Evolutionary conservation across 2,113 vertebrate genomes (phyloP), one percentile per base, ranked within the genome.

Genomic region (Aspidoscelis tigris): DNA sequence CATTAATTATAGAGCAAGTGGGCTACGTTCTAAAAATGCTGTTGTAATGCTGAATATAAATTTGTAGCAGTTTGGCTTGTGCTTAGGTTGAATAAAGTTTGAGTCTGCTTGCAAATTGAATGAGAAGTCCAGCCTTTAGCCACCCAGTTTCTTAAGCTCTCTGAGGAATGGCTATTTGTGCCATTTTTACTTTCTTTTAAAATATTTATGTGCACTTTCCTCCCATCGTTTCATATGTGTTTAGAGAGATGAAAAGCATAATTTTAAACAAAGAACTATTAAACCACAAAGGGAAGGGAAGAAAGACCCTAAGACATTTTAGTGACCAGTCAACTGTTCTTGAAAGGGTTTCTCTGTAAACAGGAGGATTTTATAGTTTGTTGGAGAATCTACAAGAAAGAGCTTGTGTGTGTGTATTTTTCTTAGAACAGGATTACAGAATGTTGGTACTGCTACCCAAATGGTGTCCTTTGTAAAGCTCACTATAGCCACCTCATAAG

Each of bases 11-110:
- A 76, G 53, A 88, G 78, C 41, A 21, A 4, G 18, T 80, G 80
- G 22, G 16, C 64, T 84, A 78, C 55, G n/a, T 74, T 83, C 53
- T 53, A 72, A 43, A 85, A 80, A 68, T 76, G 47, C 43, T 50
- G 21, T 73, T 83, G 24, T 77, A 70, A 44, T 76, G 1, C 74
- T 78, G 73, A 44, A 22, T 80, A 0, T 18, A 61, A 11, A 75
- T 87, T 73, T 72, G 50, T 5, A 6, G 70, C 0, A 2, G 66
- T 21, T 68, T 1, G 0, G 58, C 3, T 68, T 50, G 39, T 71
- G 1, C 41, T 47, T n/a, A 78, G 39, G 22, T 10, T 64, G 76
- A 79, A 33, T 79, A 79, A 58, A 71, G 47, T 78, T 73, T 65
- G 55, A 22, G 58, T 20, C 64, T 39, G n/a, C 50, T 47, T 61